Conservation (phyloP, 2,113 vertebrate genomes). For the Scophthalmus maximus region DNA sequence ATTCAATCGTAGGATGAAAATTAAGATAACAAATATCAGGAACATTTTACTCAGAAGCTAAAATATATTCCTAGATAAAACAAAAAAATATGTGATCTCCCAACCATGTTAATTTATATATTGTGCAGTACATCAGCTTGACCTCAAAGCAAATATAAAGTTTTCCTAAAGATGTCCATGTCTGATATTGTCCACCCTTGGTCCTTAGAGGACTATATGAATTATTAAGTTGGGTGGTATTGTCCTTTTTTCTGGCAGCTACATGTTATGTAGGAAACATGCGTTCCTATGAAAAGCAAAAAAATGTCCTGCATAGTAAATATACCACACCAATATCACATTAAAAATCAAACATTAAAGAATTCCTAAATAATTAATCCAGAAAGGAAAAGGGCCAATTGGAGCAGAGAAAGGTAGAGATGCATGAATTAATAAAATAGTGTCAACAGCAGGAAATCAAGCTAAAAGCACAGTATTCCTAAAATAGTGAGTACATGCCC, state of each 20-base stretch:
- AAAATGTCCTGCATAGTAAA: constrained; percentile 23
- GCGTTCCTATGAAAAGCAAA: not conserved
- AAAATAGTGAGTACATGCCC: constrained; percentile 32
- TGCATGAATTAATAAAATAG: constrained; percentile 60
- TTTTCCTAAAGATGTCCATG: constrained; percentile 13
- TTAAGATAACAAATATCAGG: not conserved
- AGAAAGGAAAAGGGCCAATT: constrained; percentile 15
- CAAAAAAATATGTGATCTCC: not conserved
- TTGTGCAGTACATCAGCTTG: not conserved
- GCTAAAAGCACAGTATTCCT: constrained; percentile 47
- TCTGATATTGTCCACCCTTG: not conserved
- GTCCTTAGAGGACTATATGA: constrained; percentile 7
- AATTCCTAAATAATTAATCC: constrained; percentile 40
- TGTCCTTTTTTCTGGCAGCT: constrained; percentile 20
- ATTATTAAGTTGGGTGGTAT: constrained; percentile 46
- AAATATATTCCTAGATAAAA: too few relatives aligned
- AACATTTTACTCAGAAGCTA: not conserved
- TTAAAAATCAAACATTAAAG: constrained; percentile 37
- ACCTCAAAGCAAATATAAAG: not conserved
- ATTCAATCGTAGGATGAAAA: not conserved
- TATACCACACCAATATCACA: constrained; percentile 34
- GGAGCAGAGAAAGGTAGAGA: constrained; percentile 33
- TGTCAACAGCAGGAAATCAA: constrained; percentile 53
- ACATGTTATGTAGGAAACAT: constrained; percentile 22
- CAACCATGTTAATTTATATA: not conserved